phyloP scores from a whole-genome alignment of 53 echinoderm and acorn worm genomes.

The Actinopyga echinites region DNA sequence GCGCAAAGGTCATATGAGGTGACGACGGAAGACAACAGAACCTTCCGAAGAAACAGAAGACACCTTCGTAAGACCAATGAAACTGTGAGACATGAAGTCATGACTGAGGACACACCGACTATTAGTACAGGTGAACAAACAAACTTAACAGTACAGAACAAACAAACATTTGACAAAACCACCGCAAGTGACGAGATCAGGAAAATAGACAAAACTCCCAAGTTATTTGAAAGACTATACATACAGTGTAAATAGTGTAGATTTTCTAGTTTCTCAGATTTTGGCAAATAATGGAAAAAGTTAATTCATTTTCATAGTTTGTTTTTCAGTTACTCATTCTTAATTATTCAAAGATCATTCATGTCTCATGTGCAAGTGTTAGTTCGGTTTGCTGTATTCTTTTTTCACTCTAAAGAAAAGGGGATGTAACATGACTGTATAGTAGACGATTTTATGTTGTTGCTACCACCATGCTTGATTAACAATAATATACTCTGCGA shows the following conservation, averaged over 20 bases:
- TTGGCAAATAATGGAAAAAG: too few species aligned
- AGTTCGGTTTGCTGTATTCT: background rate
- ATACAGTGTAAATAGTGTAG: background rate
- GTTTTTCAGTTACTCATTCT: too few species aligned
- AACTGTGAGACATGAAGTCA: conserved; percentile 6
- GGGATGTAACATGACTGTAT: background rate
- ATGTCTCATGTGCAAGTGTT: background rate
- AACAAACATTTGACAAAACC: background rate
- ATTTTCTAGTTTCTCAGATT: too few species aligned
- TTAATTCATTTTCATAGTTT: too few species aligned
- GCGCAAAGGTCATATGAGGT: conserved; percentile 59
- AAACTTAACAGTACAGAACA: background rate
- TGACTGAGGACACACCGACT: background rate
- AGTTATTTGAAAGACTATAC: background rate
- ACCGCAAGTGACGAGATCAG: background rate
- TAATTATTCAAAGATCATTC: background rate
- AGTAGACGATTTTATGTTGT: too few species aligned
- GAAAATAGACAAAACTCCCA: background rate
- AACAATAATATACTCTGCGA: too few species aligned
- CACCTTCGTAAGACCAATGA: conserved; percentile 52
- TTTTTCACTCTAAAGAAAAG: conserved; percentile 6
- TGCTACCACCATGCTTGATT: too few species aligned
- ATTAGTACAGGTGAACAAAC: background rate
- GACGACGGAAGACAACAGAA: conserved; percentile 30
- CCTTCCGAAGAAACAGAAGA: conserved; percentile 57